phyloP scores from a whole-genome alignment of 2,888 invertebrate genomes.

The Eupithecia inturbata region DNA sequence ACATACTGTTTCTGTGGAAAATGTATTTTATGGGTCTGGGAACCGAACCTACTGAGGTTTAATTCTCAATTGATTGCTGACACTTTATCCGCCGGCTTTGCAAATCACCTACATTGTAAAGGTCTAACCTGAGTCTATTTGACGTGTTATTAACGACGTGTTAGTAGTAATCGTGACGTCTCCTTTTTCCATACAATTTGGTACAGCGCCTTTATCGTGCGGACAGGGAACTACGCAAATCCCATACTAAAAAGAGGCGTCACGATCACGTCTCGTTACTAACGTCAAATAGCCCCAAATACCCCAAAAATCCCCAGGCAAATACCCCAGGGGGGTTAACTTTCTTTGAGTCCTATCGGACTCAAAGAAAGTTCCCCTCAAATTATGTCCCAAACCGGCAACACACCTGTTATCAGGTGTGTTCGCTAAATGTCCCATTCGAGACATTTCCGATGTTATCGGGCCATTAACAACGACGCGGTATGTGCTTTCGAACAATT shows the following conservation, averaged over 20 bases:
- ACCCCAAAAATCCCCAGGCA: no score
- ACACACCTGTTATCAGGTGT: constrained; percentile 15
- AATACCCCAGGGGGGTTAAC: no score
- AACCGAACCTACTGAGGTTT: background rate
- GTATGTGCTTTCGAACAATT: constrained; percentile 79
- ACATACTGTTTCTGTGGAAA: background rate
- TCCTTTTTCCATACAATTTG: no score
- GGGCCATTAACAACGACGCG: constrained; percentile 42
- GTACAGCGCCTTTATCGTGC: no score
- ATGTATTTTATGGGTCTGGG: background rate
- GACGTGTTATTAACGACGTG: no score
- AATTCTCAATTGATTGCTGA: background rate
- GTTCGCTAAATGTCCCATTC: constrained; percentile 35
- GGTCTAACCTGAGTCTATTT: background rate
- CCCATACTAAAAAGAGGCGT: no score
- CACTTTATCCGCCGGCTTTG: background rate
- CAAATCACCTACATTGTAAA: background rate
- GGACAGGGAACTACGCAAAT: no score
- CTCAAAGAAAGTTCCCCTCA: constrained; percentile 15
- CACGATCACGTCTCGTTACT: no score
- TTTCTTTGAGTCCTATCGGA: no score
- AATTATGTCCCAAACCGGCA: constrained; percentile 29
- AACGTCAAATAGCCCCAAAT: no score
- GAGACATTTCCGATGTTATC: constrained; percentile 32
- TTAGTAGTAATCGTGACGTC: no score